Evolutionary conservation across 1,140 invertebrate species (phyloP).

Genomic region (Stenopsyche tienmushanensis): DNA sequence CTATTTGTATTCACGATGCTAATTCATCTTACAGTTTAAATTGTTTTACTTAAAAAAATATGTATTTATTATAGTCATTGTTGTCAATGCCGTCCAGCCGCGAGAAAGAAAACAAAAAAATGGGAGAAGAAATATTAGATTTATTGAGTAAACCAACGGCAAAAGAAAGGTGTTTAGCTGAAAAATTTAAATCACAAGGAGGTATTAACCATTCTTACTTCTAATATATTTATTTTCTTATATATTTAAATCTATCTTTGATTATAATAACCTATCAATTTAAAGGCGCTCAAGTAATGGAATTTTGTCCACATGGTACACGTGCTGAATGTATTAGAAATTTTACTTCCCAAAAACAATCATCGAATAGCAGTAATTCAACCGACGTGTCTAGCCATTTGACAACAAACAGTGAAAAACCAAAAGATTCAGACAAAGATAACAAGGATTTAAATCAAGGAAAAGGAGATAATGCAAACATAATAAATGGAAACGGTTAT

Average conservation of each 20-base stretch:
- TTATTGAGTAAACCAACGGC: constrained; percentile 93
- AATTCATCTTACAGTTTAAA: too few relatives aligned
- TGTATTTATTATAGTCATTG: constrained; percentile 65
- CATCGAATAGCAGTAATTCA: not conserved
- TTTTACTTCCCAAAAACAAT: constrained; percentile 50
- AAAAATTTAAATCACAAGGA: constrained; percentile 93
- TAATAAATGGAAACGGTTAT: constrained; percentile 28
- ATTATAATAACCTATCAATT: not conserved
- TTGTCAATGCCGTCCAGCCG: constrained; percentile 91
- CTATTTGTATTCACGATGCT: too few relatives aligned
- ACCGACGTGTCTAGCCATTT: not conserved
- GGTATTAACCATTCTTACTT: too few relatives aligned
- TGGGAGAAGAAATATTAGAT: constrained; percentile 94
- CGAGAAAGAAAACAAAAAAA: constrained; percentile 93
- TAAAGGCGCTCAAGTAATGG: constrained; percentile 83
- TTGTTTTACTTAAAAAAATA: too few relatives aligned
- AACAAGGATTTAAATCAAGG: not conserved
- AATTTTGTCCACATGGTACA: constrained; percentile 95
- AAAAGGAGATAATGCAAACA: not conserved
- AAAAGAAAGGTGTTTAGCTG: constrained; percentile 90
- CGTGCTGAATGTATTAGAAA: constrained; percentile 82
- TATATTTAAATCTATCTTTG: not conserved
- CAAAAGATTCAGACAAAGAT: not conserved
- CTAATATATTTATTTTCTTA: constrained; percentile 11
- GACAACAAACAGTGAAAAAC: not conserved